Conservation (phyloP, 2,797 vertebrate species). For the Sus cebifrons region DNA sequence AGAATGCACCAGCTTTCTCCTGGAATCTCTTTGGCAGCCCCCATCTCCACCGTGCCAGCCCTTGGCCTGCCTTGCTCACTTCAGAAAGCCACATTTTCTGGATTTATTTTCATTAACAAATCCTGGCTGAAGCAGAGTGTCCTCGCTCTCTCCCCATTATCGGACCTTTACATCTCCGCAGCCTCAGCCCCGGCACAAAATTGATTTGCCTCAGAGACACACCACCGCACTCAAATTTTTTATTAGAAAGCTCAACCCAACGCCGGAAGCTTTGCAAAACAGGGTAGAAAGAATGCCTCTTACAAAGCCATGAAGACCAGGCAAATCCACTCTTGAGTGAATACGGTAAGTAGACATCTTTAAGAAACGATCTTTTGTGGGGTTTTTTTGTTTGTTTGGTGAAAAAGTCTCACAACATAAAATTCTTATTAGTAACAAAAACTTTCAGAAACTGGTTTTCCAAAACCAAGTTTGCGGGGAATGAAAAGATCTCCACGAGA, state of each 20-base stretch:
- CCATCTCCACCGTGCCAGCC: neutral
- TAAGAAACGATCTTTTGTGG: conserved; percentile 1
- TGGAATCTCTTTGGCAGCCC: neutral
- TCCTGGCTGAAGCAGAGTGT: conserved; percentile 9
- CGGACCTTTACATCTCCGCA: conserved; percentile 38
- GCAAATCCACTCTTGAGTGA: neutral
- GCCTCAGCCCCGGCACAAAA: neutral
- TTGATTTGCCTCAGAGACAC: conserved; percentile 39
- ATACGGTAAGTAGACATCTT: neutral
- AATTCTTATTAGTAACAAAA: conserved; percentile 10
- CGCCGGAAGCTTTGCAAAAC: neutral
- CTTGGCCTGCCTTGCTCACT: neutral
- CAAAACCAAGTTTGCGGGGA: neutral
- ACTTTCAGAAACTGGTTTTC: conserved; percentile 23
- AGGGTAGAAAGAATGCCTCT: conserved; percentile 8
- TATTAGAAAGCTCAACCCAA: conserved; percentile 58
- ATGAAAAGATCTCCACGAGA: neutral
- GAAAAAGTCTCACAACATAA: conserved; percentile 41
- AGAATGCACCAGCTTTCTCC: neutral
- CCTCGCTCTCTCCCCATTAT: neutral
- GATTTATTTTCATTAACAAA: conserved; percentile 64
- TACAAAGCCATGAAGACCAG: conserved; percentile 13
- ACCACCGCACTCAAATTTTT: conserved; percentile 4
- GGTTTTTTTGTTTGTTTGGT: neutral
- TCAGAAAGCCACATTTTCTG: conserved; percentile 26